These are phyloP conservation scores for Eumerus sabulonum DNA, from an alignment of 2,888 invertebrate species.

Conservation along the genomic window DNA sequence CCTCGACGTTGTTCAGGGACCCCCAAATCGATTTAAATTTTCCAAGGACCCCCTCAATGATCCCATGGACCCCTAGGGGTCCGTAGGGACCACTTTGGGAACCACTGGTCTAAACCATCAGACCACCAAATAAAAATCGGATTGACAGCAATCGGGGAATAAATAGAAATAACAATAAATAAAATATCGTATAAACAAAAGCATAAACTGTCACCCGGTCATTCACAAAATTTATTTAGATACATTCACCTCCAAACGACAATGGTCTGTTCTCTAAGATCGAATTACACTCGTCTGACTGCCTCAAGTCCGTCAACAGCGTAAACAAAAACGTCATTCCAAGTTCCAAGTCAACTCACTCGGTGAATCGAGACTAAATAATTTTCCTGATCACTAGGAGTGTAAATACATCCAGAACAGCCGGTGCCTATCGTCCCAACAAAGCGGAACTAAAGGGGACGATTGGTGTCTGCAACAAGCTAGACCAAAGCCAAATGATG, in stretches of 20 bases:
- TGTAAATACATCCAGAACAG: conserved; percentile 17
- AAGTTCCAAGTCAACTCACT: not conserved
- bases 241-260: conserved; percentile 21
- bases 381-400: conserved; percentile 23
- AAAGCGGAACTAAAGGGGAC: not conserved
- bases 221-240: conserved; percentile 30
- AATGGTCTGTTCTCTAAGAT: conserved; percentile 24
- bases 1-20: too few relatives aligned
- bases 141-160: too few relatives aligned
- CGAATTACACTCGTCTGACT: conserved; percentile 34
- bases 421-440: not conserved
- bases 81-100: too few relatives aligned
- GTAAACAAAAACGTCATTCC: conserved; percentile 22
- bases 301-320: conserved; percentile 8
- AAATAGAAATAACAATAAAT: too few relatives aligned
- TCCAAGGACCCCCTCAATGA: too few relatives aligned
- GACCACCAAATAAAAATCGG: conserved; percentile 12
- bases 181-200: not conserved
- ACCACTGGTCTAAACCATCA: conserved; percentile 20
- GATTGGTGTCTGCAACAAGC: not conserved
- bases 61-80: too few relatives aligned
- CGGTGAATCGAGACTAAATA: conserved; percentile 28
- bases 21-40: too few relatives aligned
- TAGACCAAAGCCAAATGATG: too few relatives aligned
- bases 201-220: conserved; percentile 16